Evolutionary conservation across 2,888 invertebrate genomes (phyloP), one percentile per base, ranked within the genome.

Genomic region (Hydrotaea cyrtoneurina): DNA sequence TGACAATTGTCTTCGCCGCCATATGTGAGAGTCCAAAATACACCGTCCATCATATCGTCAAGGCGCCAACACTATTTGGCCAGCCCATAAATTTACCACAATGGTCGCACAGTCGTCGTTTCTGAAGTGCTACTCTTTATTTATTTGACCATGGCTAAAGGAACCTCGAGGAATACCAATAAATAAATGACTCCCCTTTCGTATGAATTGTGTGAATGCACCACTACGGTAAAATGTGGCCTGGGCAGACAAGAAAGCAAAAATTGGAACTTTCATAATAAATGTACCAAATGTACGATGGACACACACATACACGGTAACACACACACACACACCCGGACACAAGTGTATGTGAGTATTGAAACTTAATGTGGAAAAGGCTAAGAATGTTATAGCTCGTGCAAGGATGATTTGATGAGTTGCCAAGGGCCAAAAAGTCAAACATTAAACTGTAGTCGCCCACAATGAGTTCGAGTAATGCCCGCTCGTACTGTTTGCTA

Each of bases 361-460:
- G 26, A 36, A 72, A 81, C 21, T 76, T 76, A 74, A 64, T 82
- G 78, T 57, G 64, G 11, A 73, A 77, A 31, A 77, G 77, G 69
- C 77, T 80, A 80, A 80, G 80, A 80, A 80, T 74, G 74, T 80
- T 83, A 80, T 69, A 80, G 66, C 83, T 80, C 53, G 77, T 73
- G 73, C 80, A 80, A 83, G 74, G 26, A 80, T 74, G 77, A 83
- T 80, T 80, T 83, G 80, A 83, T 80, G 83, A 83, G 83, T 83
- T 83, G 83, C 80, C 80, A 77, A 69, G 77, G 83, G 80, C 83
- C 76, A 77, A 80, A 83, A 83, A 83, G 83, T 80, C 83, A 83
- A 83, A 80, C 80, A 83, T 77, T 74, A 73, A 66, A 73, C 83
- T 77, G 66, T 73, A 80, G 26, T 80, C 83, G 77, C 83, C 76